Evolutionary conservation across 2,797 vertebrate species (phyloP).

Genomic region (Eurystomus glaucurus): DNA sequence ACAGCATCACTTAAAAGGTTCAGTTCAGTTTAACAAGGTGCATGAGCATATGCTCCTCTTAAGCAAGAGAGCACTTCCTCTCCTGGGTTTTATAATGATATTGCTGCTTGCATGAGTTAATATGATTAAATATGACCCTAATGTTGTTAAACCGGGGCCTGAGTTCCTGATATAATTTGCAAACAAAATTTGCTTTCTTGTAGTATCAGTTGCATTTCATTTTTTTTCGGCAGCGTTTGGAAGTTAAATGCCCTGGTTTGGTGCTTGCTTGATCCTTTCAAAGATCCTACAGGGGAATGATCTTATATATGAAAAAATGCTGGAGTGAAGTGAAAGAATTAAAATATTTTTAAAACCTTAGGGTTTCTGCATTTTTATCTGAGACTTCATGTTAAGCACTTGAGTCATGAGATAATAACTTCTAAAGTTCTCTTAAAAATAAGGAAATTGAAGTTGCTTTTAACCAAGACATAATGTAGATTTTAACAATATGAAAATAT

Average conservation of each 20-base stretch:
- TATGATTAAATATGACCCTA: constrained; percentile 10
- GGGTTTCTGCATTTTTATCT: neutral
- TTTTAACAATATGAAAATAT: neutral
- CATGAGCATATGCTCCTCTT: neutral
- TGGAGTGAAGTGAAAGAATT: neutral
- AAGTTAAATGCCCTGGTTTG: neutral
- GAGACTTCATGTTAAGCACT: neutral
- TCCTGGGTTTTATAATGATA: neutral
- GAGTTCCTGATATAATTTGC: constrained; percentile 8
- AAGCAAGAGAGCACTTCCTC: neutral
- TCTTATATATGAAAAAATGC: neutral
- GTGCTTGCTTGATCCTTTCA: neutral
- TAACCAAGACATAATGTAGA: neutral
- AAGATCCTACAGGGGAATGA: neutral
- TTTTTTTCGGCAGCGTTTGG: constrained; percentile 5
- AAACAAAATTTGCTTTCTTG: constrained; percentile 4
- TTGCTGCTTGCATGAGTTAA: neutral
- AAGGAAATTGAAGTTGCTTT: neutral
- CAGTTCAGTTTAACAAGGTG: neutral
- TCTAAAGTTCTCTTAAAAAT: neutral
- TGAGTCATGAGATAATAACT: neutral
- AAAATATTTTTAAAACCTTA: neutral
- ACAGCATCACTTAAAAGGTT: neutral
- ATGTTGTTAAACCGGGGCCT: constrained; percentile 3
- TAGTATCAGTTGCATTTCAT: neutral